phyloP scores from a whole-genome alignment of 2,113 vertebrate genomes.

The Cercocebus atys region DNA sequence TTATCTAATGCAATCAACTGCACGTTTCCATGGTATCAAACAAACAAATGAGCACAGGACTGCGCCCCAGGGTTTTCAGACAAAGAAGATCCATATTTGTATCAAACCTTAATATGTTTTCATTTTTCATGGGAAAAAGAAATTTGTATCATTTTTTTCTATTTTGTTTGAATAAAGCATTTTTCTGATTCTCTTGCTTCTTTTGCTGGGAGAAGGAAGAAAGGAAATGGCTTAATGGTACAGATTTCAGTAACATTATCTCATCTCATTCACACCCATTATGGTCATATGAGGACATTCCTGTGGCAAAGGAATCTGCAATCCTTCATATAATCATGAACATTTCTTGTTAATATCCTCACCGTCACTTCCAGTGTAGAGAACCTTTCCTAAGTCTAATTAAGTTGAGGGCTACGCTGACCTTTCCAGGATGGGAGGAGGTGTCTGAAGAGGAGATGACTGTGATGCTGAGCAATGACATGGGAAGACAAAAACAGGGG shows the following conservation, averaged over 20 bases:
- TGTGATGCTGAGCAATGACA: neutral
- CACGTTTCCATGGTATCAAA: conserved; percentile 45
- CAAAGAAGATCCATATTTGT: conserved; percentile 38
- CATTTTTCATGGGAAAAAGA: neutral
- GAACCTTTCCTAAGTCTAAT: neutral
- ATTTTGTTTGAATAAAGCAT: conserved; percentile 11
- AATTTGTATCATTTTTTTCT: neutral
- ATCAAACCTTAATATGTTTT: conserved; percentile 2
- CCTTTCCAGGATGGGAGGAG: neutral
- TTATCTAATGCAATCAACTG: neutral
- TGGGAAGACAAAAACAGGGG: neutral
- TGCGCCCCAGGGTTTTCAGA: neutral
- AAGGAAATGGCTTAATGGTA: neutral
- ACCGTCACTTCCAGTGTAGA: neutral
- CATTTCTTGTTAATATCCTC: neutral
- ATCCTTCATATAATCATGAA: neutral
- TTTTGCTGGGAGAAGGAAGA: neutral
- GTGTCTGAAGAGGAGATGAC: neutral
- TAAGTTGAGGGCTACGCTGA: neutral
- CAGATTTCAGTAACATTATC: neutral
- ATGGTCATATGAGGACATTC: neutral
- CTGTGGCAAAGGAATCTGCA: neutral
- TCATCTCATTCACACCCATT: neutral
- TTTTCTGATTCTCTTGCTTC: neutral
- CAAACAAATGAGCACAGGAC: neutral